Base-by-base conservation (phyloP, 1,140 invertebrate genomes). In the Adoxophyes honmai region DNA sequence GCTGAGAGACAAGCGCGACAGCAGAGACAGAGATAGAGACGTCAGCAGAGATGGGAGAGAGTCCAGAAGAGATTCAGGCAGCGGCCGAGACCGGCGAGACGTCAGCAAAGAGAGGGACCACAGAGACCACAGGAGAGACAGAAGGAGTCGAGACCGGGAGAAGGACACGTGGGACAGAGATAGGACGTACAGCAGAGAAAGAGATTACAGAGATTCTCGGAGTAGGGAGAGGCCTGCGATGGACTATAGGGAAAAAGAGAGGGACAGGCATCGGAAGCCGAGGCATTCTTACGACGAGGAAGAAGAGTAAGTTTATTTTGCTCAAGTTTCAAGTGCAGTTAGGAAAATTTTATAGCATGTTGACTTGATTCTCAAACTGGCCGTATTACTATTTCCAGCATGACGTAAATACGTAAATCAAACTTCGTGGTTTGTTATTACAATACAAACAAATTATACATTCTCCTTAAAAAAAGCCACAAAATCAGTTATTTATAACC, bases 111-210 rank as follows among this genome's bases (percentile, higher is more conserved):
- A 82, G 21, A 61, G 81, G 33, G 78, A 56, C n/a, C 18, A 42
- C 39, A 55, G 58, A 60, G 57, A 86, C 7, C 73, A 76, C 60
- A 75, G 76, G 52, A 68, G 81, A 42, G 78, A 81, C 15, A 54
- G 78, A 4, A 68, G 84, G 8, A 89, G 90, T 60, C 81, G 91
- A 57, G 80, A 86, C 11, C 68, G 82, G 28, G 81, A 84, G 42
- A 77, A 71, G 52, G 79, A 83, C 34, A 69, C 73, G 14, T 86
- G 85, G 82, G 83, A 79, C 21, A 72, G 81, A 67, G 91, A 91
- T 38, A 91, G 90, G 34, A 91, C 89, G 52, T 91, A 92, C 52
- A 91, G 90, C 64, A 86, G 91, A 10, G 87, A 88, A 7, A 74
- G 87, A 56, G 85, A 89, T 44, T 83, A 85, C 38, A 77, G 84